Evolutionary conservation across 2,113 vertebrate species (phyloP).

Genomic region (Peucedramus taeniatus): DNA sequence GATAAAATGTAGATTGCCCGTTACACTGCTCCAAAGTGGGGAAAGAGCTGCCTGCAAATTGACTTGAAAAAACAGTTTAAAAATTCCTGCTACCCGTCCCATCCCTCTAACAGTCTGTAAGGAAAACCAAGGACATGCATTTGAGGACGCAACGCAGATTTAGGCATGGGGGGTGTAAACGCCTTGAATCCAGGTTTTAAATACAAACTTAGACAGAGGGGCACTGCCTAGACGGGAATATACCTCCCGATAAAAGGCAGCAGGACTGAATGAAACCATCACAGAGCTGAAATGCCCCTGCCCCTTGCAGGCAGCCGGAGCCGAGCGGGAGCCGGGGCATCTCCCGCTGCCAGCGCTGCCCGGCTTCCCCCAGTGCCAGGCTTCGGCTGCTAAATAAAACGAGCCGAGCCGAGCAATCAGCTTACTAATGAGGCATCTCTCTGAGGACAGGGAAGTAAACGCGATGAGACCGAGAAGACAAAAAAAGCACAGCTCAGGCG

Average conservation of each 20-base stretch:
- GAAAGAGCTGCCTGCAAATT: neutral
- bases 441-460: constrained; percentile 29
- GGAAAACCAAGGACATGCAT: neutral
- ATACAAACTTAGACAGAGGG: neutral
- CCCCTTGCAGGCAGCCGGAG: neutral
- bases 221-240: neutral
- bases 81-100: neutral
- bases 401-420: constrained; percentile 42
- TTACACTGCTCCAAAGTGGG: neutral
- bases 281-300: neutral
- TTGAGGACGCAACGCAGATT: neutral
- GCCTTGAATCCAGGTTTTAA: neutral
- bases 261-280: neutral
- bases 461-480: constrained; percentile 43
- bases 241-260: neutral
- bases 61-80: neutral
- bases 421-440: constrained; percentile 42
- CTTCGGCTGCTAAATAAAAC: neutral
- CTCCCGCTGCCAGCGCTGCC: neutral
- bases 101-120: neutral
- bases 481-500: constrained; percentile 70
- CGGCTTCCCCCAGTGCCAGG: neutral
- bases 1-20: neutral
- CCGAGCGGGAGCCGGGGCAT: neutral
- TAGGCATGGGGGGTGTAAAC: neutral